These are phyloP conservation scores for Resseliella maxima DNA, from an alignment of 2,888 invertebrate genomes.

Conservation along the genomic window DNA sequence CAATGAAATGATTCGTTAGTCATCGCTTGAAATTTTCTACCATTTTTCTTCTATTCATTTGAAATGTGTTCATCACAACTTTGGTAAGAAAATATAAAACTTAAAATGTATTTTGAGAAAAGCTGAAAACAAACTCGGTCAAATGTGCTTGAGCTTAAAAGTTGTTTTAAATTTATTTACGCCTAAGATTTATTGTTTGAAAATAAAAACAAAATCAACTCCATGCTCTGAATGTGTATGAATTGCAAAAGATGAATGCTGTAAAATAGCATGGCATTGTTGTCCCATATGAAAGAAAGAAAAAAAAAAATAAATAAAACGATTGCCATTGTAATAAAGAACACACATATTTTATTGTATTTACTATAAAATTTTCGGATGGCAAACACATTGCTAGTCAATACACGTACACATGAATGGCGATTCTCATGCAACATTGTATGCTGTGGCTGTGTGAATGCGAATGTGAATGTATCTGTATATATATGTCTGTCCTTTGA, in stretches of 20 bases:
- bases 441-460: not conserved
- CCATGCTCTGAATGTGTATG: not conserved
- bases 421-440: conserved; percentile 41
- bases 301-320: not conserved
- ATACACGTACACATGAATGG: conserved; percentile 49
- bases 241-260: not conserved
- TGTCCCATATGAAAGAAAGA: conserved; percentile 4
- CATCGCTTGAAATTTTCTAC: not conserved
- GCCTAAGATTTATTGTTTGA: conserved; percentile 27
- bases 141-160: not conserved
- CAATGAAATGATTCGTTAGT: not conserved
- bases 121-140: not conserved
- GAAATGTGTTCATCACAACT: not conserved
- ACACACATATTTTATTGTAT: conserved; percentile 47
- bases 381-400: conserved; percentile 1
- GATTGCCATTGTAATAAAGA: conserved; percentile 33
- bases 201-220: not conserved
- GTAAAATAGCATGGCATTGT: not conserved
- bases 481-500: not conserved
- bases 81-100: not conserved
- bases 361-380: conserved; percentile 37
- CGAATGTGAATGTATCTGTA: not conserved
- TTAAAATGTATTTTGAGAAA: not conserved
- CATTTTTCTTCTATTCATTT: too few species aligned
- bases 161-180: conserved; percentile 23